A percentile compares a stretch with the other conserved stretches of the same genome.
These are phyloP conservation scores for Lasiommata megera DNA, from an alignment of 2,888 invertebrate species.

Conservation along the genomic window DNA sequence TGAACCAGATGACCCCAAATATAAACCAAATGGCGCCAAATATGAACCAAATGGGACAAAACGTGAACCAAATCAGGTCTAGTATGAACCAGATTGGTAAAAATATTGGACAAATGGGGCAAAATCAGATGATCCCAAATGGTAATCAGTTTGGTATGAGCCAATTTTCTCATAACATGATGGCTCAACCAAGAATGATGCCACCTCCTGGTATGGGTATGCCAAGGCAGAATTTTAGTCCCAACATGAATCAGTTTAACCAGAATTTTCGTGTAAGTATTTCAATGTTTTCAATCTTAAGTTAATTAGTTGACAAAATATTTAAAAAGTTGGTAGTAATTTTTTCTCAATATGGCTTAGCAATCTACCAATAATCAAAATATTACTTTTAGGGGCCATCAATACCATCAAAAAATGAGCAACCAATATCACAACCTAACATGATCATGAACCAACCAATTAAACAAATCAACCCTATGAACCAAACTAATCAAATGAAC, in stretches of 20 bases:
- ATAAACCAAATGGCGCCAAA: constrained; percentile 37
- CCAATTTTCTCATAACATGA: constrained; percentile 57
- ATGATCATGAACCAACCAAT: constrained; percentile 45
- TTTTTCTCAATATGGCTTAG: background rate
- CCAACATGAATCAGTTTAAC: constrained; percentile 61
- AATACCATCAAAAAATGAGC: constrained; percentile 53
- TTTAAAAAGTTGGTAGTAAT: no score
- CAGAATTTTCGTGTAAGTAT: constrained; percentile 72
- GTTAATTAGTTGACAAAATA: no score
- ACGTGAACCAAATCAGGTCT: constrained; percentile 38
- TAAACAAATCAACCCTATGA: constrained; percentile 41
- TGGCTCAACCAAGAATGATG: constrained; percentile 65
- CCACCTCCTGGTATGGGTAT: constrained; percentile 66
- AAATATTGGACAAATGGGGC: constrained; percentile 38
- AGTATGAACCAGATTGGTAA: constrained; percentile 41
- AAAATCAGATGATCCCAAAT: constrained; percentile 55
- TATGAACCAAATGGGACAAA: constrained; percentile 42
- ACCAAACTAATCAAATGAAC: constrained; percentile 30
- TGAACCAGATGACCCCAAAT: constrained; percentile 44
- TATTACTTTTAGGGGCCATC: constrained; percentile 49
- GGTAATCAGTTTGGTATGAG: constrained; percentile 64
- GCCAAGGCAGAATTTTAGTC: constrained; percentile 64
- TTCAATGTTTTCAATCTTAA: background rate
- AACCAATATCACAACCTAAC: constrained; percentile 38
- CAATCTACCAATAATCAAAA: background rate